Evolutionary conservation across 2,113 vertebrate species (phyloP).

Genomic region (Periophthalmus modestus): DNA sequence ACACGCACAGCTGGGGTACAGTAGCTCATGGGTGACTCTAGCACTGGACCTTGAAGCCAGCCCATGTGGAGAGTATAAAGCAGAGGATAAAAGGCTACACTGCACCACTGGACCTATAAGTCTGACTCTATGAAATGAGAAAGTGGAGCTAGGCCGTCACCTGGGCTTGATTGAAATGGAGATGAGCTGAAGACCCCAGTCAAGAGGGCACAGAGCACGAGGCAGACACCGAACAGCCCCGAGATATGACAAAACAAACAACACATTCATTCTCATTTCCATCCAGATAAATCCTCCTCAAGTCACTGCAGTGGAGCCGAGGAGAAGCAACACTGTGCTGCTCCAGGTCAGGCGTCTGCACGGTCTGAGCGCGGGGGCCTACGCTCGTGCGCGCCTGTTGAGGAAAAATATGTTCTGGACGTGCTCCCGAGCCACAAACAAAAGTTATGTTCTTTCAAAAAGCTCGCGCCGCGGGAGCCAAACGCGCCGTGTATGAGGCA

Average conservation of each 20-base stretch:
- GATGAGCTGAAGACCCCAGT: conserved; percentile 42
- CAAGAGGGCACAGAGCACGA: conserved; percentile 10
- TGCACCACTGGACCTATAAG: conserved; percentile 48
- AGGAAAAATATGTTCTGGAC: conserved; percentile 16
- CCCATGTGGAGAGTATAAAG: conserved; percentile 43
- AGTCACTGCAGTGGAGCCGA: conserved; percentile 66
- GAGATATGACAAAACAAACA: conserved; percentile 48
- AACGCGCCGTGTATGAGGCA: conserved; percentile 36
- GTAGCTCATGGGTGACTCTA: conserved; percentile 70
- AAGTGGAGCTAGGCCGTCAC: conserved; percentile 51
- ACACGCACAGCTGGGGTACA: conserved; percentile 63
- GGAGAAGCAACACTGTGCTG: conserved; percentile 43
- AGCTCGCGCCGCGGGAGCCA: conserved; percentile 11
- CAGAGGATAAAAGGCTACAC: conserved; percentile 15
- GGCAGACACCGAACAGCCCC: conserved; percentile 18
- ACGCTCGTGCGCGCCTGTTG: conserved; percentile 18
- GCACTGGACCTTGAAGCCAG: conserved; percentile 57
- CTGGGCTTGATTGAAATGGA: conserved; percentile 66
- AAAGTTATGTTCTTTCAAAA: conserved; percentile 54
- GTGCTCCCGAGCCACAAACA: conserved; percentile 36
- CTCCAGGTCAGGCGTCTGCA: conserved; percentile 47
- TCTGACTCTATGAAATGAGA: conserved; percentile 27
- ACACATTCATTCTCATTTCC: conserved; percentile 55
- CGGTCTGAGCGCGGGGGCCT: conserved; percentile 38
- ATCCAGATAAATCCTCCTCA: conserved; percentile 41